A percentile compares a stretch with the other conserved stretches of the same genome.
These are phyloP conservation scores for Zonitis immaculata DNA, from an alignment of 2,888 invertebrate genomes.

Conservation along the genomic window DNA sequence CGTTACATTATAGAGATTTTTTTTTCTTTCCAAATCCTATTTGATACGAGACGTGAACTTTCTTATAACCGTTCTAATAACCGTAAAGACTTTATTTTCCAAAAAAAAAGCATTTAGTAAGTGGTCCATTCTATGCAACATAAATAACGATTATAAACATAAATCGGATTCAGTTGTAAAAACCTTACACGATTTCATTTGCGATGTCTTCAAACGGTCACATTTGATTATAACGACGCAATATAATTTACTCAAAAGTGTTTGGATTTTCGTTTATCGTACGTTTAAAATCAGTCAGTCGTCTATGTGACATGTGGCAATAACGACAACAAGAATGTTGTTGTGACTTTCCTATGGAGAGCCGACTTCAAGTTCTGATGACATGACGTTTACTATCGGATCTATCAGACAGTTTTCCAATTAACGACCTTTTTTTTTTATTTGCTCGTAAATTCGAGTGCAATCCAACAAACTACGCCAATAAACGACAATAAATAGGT, in stretches of 20 bases:
- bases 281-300: too few relatives aligned
- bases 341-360: not conserved
- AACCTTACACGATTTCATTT: conserved; percentile 11
- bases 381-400: not conserved
- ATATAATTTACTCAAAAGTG: too few relatives aligned
- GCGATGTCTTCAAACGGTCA: too few relatives aligned
- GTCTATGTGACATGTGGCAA: too few relatives aligned
- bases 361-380: not conserved
- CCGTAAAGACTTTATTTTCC: not conserved
- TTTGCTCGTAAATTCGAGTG: not conserved
- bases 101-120: too few relatives aligned
- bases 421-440: not conserved
- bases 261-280: too few relatives aligned
- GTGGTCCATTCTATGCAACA: too few relatives aligned
- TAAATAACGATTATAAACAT: conserved; percentile 20
- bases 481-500: too few relatives aligned
- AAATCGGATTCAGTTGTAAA: conserved; percentile 18
- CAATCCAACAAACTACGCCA: not conserved
- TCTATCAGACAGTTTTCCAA: not conserved
- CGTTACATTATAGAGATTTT: too few relatives aligned
- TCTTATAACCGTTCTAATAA: not conserved
- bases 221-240: too few relatives aligned
- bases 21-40: not conserved
- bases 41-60: not conserved
- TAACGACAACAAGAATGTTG: too few relatives aligned